A percentile compares a stretch with the other conserved stretches of the same genome.
These are phyloP conservation scores for Bufotes viridis DNA, from an alignment of 2,797 vertebrate genomes.

Conservation along the genomic window DNA sequence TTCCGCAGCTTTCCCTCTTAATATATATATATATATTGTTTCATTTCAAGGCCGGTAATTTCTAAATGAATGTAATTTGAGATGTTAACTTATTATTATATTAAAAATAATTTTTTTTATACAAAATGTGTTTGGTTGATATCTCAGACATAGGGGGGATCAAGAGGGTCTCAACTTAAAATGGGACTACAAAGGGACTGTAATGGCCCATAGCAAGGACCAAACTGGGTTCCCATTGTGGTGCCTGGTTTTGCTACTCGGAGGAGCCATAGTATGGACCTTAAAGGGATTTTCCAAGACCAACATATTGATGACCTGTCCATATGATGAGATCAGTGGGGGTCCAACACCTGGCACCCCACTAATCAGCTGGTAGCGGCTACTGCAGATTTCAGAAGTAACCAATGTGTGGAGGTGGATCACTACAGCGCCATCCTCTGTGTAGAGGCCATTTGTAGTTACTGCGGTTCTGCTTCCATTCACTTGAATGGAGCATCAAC, in stretches of 20 bases:
- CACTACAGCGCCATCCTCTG: too few species aligned
- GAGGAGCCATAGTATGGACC: not conserved
- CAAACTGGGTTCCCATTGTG: not conserved
- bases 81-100: constrained; percentile 67
- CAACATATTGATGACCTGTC: too few species aligned
- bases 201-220: not conserved
- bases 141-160: not conserved
- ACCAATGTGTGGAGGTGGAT: too few species aligned
- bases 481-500: too few species aligned
- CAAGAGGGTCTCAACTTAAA: not conserved
- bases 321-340: too few species aligned
- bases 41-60: constrained; percentile 69
- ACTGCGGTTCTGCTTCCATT: too few species aligned
- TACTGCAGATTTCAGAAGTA: too few species aligned
- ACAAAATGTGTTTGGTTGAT: not conserved
- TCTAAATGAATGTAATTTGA: constrained; percentile 76
- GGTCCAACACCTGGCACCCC: too few species aligned
- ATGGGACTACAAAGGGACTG: not conserved
- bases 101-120: constrained; percentile 42
- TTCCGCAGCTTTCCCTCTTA: constrained; percentile 72
- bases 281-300: too few species aligned
- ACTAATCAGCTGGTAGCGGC: too few species aligned
- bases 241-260: not conserved
- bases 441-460: too few species aligned
- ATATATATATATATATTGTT: constrained; percentile 68